A percentile compares a stretch with the other conserved stretches of the same genome.
Conservation (phyloP, 2,888 invertebrate genomes). For the Leptopilina drosophilae region DNA sequence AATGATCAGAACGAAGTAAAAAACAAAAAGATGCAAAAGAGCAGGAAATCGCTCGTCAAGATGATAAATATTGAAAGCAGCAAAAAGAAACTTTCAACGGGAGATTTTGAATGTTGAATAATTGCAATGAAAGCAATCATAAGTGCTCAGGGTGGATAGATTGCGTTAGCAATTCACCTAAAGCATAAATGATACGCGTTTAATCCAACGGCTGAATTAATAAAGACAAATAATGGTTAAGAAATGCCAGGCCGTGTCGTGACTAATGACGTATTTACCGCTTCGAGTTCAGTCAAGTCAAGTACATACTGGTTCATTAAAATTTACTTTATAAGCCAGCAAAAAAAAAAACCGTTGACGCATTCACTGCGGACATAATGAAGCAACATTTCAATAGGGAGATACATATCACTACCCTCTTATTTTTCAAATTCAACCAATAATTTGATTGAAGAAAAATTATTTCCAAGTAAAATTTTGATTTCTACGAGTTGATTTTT, state of each 20-base stretch:
- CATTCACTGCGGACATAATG: conserved; percentile 72
- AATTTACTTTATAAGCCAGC: conserved; percentile 73
- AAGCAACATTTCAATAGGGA: conserved; percentile 71
- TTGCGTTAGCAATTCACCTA: conserved; percentile 68
- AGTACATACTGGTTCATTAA: conserved; percentile 73
- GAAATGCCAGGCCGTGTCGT: conserved; percentile 52
- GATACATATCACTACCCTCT: conserved; percentile 58
- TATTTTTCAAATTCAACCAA: conserved; percentile 30
- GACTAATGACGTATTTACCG: conserved; percentile 75
- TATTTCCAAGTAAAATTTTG: background rate
- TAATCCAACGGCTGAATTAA: conserved; percentile 72
- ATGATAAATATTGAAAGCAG: too few species aligned
- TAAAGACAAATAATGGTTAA: conserved; percentile 69
- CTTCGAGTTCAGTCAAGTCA: conserved; percentile 64
- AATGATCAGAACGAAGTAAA: too few species aligned
- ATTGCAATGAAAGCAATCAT: background rate
- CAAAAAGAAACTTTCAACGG: too few species aligned
- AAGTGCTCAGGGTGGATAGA: conserved; percentile 61
- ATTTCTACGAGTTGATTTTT: too few species aligned
- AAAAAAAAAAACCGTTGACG: conserved; percentile 62
- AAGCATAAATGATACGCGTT: conserved; percentile 73
- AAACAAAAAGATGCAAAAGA: too few species aligned
- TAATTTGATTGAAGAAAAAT: conserved; percentile 25
- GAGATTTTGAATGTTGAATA: background rate
- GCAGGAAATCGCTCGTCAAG: too few species aligned